Conservation (phyloP, 2,797 vertebrate species). For the Epinephelus malabaricus region DNA sequence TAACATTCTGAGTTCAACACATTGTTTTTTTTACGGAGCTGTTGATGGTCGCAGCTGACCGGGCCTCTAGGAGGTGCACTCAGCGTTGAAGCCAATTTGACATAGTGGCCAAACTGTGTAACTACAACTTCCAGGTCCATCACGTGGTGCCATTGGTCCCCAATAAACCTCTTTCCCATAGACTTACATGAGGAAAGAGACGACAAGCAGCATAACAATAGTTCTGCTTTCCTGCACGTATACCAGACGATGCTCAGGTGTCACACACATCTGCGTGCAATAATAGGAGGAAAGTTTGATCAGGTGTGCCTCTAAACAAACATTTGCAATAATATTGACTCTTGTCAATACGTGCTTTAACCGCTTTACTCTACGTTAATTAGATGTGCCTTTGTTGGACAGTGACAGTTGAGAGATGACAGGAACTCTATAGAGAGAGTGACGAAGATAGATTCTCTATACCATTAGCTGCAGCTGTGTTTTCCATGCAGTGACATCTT, state of each 20-base stretch:
- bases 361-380: not conserved
- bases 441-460: too few species aligned
- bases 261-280: not conserved
- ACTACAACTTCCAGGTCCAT: too few species aligned
- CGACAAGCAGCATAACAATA: too few species aligned
- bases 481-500: not conserved
- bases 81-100: too few species aligned
- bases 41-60: too few species aligned
- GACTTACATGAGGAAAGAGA: too few species aligned
- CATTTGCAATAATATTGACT: not conserved
- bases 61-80: too few species aligned
- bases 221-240: not conserved
- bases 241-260: not conserved
- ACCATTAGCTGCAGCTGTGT: not conserved
- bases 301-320: not conserved
- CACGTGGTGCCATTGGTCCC: too few species aligned
- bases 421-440: constrained; percentile 5
- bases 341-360: not conserved
- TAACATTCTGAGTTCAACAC: too few species aligned
- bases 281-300: not conserved
- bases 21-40: too few species aligned
- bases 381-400: not conserved
- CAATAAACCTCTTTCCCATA: too few species aligned
- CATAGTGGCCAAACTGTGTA: too few species aligned
- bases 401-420: not conserved